Evolutionary conservation across 2,113 vertebrate species (phyloP), one percentile per base, ranked within the genome.

Genomic region (Cynoglossus semilaevis): DNA sequence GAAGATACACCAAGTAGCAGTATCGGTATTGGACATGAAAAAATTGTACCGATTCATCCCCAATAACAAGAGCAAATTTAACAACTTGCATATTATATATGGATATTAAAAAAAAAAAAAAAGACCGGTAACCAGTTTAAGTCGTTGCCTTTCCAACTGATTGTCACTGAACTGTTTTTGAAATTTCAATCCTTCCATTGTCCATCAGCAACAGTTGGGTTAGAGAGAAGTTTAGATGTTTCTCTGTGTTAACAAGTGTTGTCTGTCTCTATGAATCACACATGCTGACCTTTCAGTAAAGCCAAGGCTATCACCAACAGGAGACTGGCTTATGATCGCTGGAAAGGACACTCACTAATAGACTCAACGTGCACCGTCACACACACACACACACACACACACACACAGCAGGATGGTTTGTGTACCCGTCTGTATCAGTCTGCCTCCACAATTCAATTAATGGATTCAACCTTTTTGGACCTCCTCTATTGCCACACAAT

Each of bases 401-500:
- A 59, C 8, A 41, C 41, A n/a, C 3, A 22, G 52, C 40, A 12
- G 41, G 50, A 53, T 40, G 15, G 59, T 75, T 70, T 63, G 61
- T 49, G 49, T 40, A 61, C 46, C 65, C 22, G 77, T 67, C 43
- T 67, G 34, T 45, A 56, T 84, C 82, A 79, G 79, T 83, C 85
- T 81, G 87, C 86, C 90, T 78, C 65, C 79, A 91, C 82, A 88
- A 87, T 90, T 82, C 77, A 91, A 92, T 91, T 80, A 88, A 90
- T 92, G 88, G 83, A 85, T 91, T 92, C 89, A 88, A 84, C 80
- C 68, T 59, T 82, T 79, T 49, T 51, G 51, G 87, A 87, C 57
- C 62, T 84, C 58, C 84, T 79, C 85, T 63, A 63, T 79, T 50
- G 62, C 85, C 80, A 83, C 79, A 90, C 67, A 51, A 49, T 77